These are phyloP conservation scores for Siniperca obscura DNA, from an alignment of 2,797 vertebrate species.

Conservation along the genomic window DNA sequence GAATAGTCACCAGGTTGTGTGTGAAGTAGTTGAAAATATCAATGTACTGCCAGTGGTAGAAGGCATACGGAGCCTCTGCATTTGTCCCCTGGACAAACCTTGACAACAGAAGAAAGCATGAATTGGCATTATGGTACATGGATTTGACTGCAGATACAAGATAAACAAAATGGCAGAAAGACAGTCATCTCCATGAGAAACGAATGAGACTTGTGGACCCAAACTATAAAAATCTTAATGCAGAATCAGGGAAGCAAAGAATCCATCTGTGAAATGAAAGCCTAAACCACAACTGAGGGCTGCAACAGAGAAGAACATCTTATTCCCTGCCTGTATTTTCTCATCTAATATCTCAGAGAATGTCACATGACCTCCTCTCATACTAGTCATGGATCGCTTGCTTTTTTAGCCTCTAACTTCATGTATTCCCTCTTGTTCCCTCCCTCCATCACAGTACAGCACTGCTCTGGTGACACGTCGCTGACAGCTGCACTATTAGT, in stretches of 20 bases:
- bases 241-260: neutral
- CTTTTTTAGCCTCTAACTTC: too few species aligned
- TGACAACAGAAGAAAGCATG: neutral
- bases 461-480: too few species aligned
- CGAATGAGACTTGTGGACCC: neutral
- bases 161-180: neutral
- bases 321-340: neutral
- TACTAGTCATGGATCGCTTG: too few species aligned
- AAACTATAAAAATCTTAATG: neutral
- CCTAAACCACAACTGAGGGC: neutral
- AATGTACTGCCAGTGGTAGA: conserved; percentile 95
- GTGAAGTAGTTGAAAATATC: conserved; percentile 98
- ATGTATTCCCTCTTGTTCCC: too few species aligned
- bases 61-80: conserved; percentile 85
- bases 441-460: too few species aligned
- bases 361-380: too few species aligned
- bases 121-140: neutral
- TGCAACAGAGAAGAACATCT: neutral
- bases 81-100: conserved; percentile 93
- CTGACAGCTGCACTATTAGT: too few species aligned
- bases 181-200: neutral
- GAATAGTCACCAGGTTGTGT: conserved; percentile 91
- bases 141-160: neutral
- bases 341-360: too few species aligned
- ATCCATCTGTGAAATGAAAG: neutral